Conservation (phyloP, 1,140 invertebrate species). For the Oncopodura yosiiana region DNA sequence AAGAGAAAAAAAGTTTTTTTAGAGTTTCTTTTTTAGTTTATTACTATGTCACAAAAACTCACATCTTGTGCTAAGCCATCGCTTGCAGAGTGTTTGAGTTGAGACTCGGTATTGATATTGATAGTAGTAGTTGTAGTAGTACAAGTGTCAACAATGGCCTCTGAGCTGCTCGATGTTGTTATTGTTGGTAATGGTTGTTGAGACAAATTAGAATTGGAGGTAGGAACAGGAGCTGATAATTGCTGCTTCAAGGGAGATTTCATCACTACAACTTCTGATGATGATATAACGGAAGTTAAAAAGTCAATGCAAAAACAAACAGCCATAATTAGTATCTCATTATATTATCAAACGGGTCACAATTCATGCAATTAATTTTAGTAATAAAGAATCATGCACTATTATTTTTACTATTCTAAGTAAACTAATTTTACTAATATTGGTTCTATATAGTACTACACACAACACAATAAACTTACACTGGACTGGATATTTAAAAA, state of each 20-base stretch:
- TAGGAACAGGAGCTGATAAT: constrained; percentile 33
- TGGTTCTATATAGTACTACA: too few relatives aligned
- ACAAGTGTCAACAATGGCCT: not conserved
- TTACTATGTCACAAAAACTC: constrained; percentile 16
- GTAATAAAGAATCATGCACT: not conserved
- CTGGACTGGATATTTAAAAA: too few relatives aligned
- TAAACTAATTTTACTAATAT: too few relatives aligned
- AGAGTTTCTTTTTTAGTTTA: not conserved
- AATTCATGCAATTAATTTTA: not conserved
- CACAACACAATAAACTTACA: too few relatives aligned
- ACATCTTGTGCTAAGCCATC: constrained; percentile 34
- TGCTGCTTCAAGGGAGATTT: constrained; percentile 33
- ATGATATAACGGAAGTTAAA: not conserved
- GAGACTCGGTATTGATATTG: constrained; percentile 6
- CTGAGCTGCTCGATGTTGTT: not conserved
- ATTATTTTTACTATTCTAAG: not conserved
- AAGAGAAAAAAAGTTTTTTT: not conserved
- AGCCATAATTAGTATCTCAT: not conserved
- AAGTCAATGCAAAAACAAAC: not conserved
- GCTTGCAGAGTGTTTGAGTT: constrained; percentile 19
- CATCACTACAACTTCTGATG: constrained; percentile 22
- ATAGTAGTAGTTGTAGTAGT: constrained; percentile 2
- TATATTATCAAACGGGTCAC: not conserved
- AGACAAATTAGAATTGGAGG: constrained; percentile 30
- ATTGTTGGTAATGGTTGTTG: constrained; percentile 12